Evolutionary conservation across 2,888 invertebrate genomes (phyloP).

Genomic region (Glaucopsyche alexis): DNA sequence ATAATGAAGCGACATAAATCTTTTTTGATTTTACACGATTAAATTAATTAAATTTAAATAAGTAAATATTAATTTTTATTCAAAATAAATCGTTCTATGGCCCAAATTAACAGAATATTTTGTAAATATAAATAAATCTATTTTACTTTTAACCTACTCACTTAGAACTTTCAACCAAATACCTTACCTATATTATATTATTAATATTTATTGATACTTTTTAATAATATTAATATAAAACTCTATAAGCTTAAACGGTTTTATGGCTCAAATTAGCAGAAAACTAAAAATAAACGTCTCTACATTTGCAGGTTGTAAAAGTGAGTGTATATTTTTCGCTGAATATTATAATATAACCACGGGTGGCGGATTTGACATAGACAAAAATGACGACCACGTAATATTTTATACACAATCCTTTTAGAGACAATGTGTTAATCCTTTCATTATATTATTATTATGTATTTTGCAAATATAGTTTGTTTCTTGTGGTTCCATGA

Average conservation of each 20-base stretch:
- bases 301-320: neutral
- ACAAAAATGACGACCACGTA: slow-evolving; percentile 1
- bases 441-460: neutral
- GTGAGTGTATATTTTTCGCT: neutral
- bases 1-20: no score
- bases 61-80: no score
- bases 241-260: neutral
- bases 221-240: neutral
- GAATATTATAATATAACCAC: slow-evolving; percentile 11
- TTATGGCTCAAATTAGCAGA: neutral
- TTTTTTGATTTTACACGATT: no score
- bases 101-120: no score
- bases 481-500: neutral
- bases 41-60: no score
- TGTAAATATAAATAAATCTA: no score
- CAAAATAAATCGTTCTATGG: no score
- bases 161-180: no score
- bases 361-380: neutral
- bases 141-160: no score
- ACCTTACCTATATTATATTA: no score
- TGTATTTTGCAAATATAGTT: slow-evolving; percentile 8
- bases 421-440: neutral
- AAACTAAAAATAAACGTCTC: neutral
- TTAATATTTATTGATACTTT: no score
- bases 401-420: slow-evolving; percentile 5